These are phyloP conservation scores for Oreochromis mossambicus DNA, from an alignment of 2,797 vertebrate species.

Conservation along the genomic window DNA sequence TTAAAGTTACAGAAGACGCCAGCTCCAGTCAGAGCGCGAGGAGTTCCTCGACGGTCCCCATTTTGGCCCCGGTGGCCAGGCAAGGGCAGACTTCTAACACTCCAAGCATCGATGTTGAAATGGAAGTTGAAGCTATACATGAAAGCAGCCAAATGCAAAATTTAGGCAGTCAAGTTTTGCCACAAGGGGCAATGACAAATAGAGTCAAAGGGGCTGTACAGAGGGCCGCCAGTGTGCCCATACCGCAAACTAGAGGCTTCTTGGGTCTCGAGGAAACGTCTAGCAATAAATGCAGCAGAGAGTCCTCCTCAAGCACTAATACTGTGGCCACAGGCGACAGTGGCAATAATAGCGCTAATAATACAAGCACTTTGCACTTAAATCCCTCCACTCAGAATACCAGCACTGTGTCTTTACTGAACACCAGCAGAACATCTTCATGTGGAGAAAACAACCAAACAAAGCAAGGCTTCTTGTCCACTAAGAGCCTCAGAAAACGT, in stretches of 20 bases:
- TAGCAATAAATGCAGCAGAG: conserved; percentile 73
- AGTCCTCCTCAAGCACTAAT: conserved; percentile 63
- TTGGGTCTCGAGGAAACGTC: conserved; percentile 70
- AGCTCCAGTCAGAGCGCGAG: conserved; percentile 77
- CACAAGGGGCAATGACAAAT: conserved; percentile 61
- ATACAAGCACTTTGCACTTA: conserved; percentile 73
- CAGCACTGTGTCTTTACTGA: conserved; percentile 73
- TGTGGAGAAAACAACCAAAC: conserved; percentile 65
- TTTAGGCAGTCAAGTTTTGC: conserved; percentile 63
- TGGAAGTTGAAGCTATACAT: conserved; percentile 83
- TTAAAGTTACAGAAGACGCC: conserved; percentile 72
- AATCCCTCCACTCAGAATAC: conserved; percentile 73
- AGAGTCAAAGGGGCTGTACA: conserved; percentile 64
- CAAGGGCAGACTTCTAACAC: conserved; percentile 52
- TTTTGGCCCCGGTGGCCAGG: conserved; percentile 79
- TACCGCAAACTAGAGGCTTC: conserved; percentile 75
- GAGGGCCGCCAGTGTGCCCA: conserved; percentile 81
- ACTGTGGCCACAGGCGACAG: conserved; percentile 61
- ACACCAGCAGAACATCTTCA: conserved; percentile 74
- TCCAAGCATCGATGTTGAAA: conserved; percentile 83
- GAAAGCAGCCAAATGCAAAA: conserved; percentile 77
- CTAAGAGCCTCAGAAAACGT: conserved; percentile 88
- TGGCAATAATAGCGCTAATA: conserved; percentile 70
- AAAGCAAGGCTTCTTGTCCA: conserved; percentile 80
- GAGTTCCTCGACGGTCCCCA: conserved; percentile 81